These are phyloP conservation scores for Laticauda colubrina DNA, from an alignment of 2,113 vertebrate genomes.

Conservation along the genomic window DNA sequence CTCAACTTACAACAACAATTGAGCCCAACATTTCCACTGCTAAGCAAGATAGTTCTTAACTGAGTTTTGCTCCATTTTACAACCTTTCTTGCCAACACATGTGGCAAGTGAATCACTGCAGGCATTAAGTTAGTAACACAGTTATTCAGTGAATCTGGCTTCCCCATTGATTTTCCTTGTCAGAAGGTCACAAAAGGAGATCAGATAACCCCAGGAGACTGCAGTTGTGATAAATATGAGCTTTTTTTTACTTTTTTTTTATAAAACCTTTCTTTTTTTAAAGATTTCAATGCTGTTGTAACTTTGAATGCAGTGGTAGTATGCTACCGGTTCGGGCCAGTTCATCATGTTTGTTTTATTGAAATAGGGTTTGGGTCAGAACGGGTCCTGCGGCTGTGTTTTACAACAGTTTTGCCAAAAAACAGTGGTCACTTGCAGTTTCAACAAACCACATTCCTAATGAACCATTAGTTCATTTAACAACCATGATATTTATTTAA, in stretches of 20 bases:
- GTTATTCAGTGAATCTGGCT: not conserved
- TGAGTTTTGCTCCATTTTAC: not conserved
- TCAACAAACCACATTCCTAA: not conserved
- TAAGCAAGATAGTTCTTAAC: not conserved
- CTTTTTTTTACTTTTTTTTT: no score
- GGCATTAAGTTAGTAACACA: not conserved
- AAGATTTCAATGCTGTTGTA: not conserved
- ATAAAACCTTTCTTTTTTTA: no score
- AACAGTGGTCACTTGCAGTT: no score
- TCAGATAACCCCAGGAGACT: not conserved
- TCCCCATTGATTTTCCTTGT: not conserved
- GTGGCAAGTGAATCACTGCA: not conserved
- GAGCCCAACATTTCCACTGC: not conserved
- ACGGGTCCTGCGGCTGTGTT: not conserved
- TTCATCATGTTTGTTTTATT: no score
- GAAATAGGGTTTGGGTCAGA: no score
- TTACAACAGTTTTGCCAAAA: not conserved
- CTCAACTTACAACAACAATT: not conserved
- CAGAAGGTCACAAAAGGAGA: not conserved
- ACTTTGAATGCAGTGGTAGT: not conserved
- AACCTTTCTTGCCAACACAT: not conserved
- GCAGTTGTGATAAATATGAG: not conserved
- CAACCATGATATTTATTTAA: not conserved
- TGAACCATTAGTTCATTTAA: not conserved
- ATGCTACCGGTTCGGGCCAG: no score